Conservation (phyloP, 2,797 vertebrate genomes). For the Diglossa cyanea region DNA sequence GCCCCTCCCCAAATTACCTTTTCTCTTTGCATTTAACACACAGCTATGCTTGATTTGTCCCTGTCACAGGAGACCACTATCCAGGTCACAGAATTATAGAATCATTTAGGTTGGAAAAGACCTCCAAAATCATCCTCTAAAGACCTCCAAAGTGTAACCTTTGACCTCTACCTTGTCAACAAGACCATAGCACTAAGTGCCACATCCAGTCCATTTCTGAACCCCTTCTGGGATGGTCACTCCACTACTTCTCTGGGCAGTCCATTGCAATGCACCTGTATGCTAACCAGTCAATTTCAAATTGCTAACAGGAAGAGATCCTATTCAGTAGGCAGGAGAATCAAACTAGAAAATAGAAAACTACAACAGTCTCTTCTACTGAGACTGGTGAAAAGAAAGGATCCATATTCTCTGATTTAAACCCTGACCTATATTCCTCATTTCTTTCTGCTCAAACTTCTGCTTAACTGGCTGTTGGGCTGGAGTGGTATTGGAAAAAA, state of each 20-base stretch:
- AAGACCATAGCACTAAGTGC: background rate
- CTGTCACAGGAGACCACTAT: background rate
- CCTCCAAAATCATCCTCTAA: background rate
- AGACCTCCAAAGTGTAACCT: background rate
- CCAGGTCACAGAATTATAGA: background rate
- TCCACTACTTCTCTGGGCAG: background rate
- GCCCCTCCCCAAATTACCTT: background rate
- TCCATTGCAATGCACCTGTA: background rate
- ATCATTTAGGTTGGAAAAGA: background rate
- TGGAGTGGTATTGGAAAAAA: background rate
- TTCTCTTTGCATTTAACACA: background rate
- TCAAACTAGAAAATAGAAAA: background rate
- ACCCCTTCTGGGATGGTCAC: background rate
- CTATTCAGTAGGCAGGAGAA: background rate
- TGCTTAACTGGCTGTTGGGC: background rate
- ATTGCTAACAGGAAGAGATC: background rate
- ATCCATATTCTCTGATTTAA: background rate
- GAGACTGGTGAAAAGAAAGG: background rate
- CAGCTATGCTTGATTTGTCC: background rate
- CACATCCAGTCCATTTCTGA: background rate
- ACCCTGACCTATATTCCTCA: background rate
- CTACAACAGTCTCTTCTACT: background rate
- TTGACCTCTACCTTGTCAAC: background rate
- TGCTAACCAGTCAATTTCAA: background rate
- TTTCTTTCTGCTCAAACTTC: background rate